phyloP scores from a whole-genome alignment of 2,888 invertebrate species.

The Griposia aprilina region DNA sequence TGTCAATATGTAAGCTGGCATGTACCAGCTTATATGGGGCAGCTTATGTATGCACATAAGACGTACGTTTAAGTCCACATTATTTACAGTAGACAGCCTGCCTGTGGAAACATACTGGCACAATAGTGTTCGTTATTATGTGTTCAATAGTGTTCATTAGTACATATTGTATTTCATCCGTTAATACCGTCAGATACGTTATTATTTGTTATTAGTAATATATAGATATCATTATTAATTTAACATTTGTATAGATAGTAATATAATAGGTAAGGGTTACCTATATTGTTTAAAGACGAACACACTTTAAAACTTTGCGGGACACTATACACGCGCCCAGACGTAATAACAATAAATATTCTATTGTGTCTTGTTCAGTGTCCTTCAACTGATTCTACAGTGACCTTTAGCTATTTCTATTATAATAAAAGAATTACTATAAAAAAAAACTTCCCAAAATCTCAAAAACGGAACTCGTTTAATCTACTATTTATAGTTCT shows the following conservation, averaged over 20 bases:
- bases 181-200: neutral
- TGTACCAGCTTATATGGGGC: neutral
- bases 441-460: neutral
- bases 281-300: too few species aligned
- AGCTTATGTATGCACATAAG: neutral
- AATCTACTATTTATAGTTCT: neutral
- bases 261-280: too few species aligned
- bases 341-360: neutral
- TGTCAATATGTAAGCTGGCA: neutral
- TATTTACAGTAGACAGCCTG: neutral
- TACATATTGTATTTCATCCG: slow-evolving; percentile 18
- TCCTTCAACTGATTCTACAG: neutral
- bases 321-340: neutral
- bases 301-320: neutral
- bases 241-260: neutral
- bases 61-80: neutral
- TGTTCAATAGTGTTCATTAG: slow-evolving; percentile 6
- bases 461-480: neutral
- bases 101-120: slow-evolving; percentile 11
- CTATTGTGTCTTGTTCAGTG: neutral
- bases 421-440: neutral
- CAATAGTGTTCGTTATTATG: slow-evolving; percentile 8
- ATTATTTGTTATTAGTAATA: neutral
- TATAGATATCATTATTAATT: neutral
- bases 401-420: neutral